phyloP scores from a whole-genome alignment of 2,888 invertebrate genomes.

The Crematogaster levior region DNA sequence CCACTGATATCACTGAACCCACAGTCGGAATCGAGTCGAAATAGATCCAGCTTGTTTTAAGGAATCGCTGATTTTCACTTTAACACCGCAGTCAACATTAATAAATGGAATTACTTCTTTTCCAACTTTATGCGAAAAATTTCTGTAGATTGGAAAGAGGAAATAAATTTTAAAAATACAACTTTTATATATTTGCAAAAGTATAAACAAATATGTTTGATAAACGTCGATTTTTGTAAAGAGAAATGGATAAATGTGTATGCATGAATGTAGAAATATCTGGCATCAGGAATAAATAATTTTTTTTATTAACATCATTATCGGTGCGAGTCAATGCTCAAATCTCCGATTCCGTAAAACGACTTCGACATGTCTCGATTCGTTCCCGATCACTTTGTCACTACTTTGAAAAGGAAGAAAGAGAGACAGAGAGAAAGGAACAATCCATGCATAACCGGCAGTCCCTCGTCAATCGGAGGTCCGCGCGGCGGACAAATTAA shows the following conservation, averaged over 20 bases:
- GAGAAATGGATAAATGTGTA: background rate
- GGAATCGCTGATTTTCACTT: background rate
- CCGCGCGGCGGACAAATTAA: conserved; percentile 38
- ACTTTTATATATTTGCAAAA: background rate
- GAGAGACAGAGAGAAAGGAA: conserved; percentile 28
- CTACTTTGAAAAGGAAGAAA: conserved; percentile 39
- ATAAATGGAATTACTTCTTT: background rate
- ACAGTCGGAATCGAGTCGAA: conserved; percentile 29
- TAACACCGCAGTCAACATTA: background rate
- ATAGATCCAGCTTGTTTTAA: conserved; percentile 6
- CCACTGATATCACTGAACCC: conserved; percentile 12
- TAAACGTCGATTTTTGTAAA: background rate
- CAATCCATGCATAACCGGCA: conserved; percentile 45
- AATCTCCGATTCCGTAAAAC: conserved; percentile 20
- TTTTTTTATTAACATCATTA: background rate
- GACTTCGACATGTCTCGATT: conserved; percentile 9
- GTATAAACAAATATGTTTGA: background rate
- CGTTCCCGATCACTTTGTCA: conserved; percentile 17
- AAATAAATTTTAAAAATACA: background rate
- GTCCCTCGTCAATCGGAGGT: conserved; percentile 45
- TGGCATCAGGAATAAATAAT: background rate
- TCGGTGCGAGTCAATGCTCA: background rate
- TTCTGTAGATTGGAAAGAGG: background rate
- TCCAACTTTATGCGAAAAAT: background rate
- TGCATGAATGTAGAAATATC: background rate